Conservation (phyloP, 2,888 invertebrate genomes). For the Agrotis ipsilon region DNA sequence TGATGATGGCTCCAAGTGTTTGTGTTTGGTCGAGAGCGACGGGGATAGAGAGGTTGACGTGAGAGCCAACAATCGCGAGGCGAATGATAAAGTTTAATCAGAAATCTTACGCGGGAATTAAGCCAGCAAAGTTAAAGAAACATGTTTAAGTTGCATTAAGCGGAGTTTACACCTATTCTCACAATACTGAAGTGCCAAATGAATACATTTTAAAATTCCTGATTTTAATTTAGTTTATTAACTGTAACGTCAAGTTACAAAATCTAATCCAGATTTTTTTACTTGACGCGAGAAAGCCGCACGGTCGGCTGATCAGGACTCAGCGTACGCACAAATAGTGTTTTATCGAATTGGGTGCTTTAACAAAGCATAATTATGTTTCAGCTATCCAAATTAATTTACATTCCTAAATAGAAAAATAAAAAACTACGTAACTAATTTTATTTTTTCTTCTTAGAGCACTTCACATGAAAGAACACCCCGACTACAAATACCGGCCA, state of each 20-base stretch:
- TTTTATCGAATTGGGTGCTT: not conserved
- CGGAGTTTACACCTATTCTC: not conserved
- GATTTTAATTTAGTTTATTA: not conserved
- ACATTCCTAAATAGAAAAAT: too few relatives aligned
- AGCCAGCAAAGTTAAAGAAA: conserved; percentile 15
- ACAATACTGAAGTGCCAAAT: not conserved
- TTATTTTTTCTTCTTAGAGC: conserved; percentile 91
- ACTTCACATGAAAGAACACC: conserved; percentile 98
- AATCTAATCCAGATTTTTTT: not conserved
- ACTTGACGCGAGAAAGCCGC: not conserved
- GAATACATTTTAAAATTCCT: not conserved
- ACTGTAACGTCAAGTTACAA: too few relatives aligned
- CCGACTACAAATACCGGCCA: conserved; percentile 97
- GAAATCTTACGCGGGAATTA: conserved; percentile 16
- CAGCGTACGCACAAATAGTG: not conserved
- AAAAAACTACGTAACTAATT: too few relatives aligned
- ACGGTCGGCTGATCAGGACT: not conserved
- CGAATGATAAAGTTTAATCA: conserved; percentile 44
- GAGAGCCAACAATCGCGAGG: conserved; percentile 37
- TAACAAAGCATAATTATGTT: not conserved
- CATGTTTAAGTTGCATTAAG: not conserved
- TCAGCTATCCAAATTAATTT: not conserved
- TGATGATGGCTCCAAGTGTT: conserved; percentile 54
- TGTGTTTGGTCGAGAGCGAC: conserved; percentile 38
- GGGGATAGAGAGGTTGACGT: conserved; percentile 36